Evolutionary conservation across 1,140 invertebrate species (phyloP).

Genomic region (Wasmannia auropunctata): DNA sequence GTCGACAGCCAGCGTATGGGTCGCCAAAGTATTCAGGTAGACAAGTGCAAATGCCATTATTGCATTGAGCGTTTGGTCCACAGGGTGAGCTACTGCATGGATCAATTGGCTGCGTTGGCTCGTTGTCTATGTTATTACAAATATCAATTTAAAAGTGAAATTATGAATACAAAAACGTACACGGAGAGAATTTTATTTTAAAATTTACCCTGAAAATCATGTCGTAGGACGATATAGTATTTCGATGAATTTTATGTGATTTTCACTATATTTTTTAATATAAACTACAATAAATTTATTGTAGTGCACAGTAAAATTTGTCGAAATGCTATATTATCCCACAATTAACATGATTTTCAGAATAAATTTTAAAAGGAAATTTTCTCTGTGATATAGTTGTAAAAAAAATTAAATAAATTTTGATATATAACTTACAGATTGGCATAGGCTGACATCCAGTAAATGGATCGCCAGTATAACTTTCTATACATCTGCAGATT

Average conservation of each 20-base stretch:
- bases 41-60: conserved; percentile 85
- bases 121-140: neutral
- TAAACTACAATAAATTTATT: no score
- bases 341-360: no score
- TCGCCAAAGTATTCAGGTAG: conserved; percentile 83
- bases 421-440: conserved; percentile 67
- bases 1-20: conserved; percentile 86
- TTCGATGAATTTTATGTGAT: no score
- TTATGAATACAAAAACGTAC: conserved; percentile 11
- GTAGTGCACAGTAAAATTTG: no score
- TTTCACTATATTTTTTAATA: no score
- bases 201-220: no score
- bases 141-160: neutral
- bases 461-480: conserved; percentile 86
- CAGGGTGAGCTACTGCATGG: conserved; percentile 83
- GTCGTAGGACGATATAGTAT: no score
- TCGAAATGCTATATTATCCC: no score
- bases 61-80: conserved; percentile 85
- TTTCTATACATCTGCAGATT: conserved; percentile 82
- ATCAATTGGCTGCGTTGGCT: conserved; percentile 46
- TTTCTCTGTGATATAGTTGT: neutral
- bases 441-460: conserved; percentile 82
- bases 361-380: no score
- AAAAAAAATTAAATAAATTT: neutral
- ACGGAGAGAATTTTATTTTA: no score